Conservation (phyloP, 1,140 invertebrate genomes). For the Neotoxoptera formosana region DNA sequence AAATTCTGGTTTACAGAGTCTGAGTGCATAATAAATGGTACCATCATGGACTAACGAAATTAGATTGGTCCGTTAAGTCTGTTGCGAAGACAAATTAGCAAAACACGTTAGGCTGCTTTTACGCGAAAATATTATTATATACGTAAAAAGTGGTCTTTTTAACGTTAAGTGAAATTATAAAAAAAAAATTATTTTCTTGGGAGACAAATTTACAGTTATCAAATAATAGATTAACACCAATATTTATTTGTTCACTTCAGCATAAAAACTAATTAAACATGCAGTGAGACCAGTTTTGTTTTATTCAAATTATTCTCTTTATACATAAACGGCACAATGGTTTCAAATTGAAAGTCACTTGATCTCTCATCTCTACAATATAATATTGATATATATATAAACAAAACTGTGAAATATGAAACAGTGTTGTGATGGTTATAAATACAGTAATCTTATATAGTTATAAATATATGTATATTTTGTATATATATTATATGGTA, state of each 20-base stretch:
- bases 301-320: neutral
- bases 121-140: neutral
- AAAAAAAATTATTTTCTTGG: neutral
- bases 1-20: constrained; percentile 1
- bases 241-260: neutral
- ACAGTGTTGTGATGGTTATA: neutral
- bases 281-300: neutral
- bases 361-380: neutral
- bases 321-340: neutral
- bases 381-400: neutral
- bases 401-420: neutral
- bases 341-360: neutral
- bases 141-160: neutral
- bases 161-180: neutral
- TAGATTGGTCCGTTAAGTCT: neutral
- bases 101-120: neutral
- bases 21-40: neutral
- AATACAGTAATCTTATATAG: neutral
- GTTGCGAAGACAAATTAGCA: neutral
- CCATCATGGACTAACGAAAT: neutral
- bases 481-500: neutral
- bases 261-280: neutral
- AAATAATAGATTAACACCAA: neutral
- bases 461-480: too few relatives aligned
- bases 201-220: neutral